Conservation (phyloP, 2,797 vertebrate species). For the Ptychobarbus kaznakovi region DNA sequence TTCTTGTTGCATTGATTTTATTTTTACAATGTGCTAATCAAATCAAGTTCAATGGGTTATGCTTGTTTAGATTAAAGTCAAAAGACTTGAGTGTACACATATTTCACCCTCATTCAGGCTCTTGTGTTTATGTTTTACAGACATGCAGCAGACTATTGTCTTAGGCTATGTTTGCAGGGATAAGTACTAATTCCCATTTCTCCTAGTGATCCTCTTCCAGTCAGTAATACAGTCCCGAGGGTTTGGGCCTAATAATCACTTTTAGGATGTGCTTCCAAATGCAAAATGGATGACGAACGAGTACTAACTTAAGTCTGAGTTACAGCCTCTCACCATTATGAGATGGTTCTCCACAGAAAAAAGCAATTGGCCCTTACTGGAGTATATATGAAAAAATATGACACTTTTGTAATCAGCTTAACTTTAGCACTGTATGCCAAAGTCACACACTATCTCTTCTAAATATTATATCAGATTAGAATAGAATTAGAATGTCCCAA, state of each 20-base stretch:
- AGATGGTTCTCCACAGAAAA: not conserved
- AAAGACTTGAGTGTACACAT: not conserved
- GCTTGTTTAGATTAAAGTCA: slow-evolving; percentile 4
- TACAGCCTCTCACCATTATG: not conserved
- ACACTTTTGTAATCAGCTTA: slow-evolving; percentile 3
- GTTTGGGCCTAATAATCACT: slow-evolving; percentile 39
- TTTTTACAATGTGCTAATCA: not conserved
- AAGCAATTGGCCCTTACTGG: not conserved
- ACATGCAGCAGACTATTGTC: slow-evolving; percentile 20
- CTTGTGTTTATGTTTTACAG: slow-evolving; percentile 15
- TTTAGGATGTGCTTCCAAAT: slow-evolving; percentile 19
- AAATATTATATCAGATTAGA: slow-evolving; percentile 4
- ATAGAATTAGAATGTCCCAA: not conserved
- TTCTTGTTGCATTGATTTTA: not conserved
- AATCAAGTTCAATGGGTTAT: not conserved
- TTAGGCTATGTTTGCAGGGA: slow-evolving; percentile 39
- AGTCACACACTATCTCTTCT: not conserved
- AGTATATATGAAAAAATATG: not conserved
- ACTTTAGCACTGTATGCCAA: not conserved
- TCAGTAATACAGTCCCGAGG: slow-evolving; percentile 45
- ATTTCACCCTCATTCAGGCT: not conserved
- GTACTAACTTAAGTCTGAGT: not conserved
- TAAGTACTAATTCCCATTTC: slow-evolving; percentile 47
- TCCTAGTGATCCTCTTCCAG: slow-evolving; percentile 50
- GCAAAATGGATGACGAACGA: slow-evolving; percentile 6